Evolutionary conservation across 2,797 vertebrate genomes (phyloP), one percentile per base, ranked within the genome.

Genomic region (Pantherophis alleghaniensis): DNA sequence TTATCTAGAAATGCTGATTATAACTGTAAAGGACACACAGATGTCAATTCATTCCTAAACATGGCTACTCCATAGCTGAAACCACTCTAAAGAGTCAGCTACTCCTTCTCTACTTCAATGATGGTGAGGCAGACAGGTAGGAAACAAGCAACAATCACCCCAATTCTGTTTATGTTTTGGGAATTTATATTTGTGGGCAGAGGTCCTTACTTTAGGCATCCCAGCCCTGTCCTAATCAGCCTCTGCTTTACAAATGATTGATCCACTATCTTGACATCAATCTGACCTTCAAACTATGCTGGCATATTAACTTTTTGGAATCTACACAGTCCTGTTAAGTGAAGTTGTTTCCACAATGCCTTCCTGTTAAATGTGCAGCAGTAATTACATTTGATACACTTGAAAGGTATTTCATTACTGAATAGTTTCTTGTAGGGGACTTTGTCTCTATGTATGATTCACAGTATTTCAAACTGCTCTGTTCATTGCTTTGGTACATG

Each of bases 381-480:
- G 26, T 94, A 53, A 90, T 42, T 42, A 18, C 92, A n/a, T 89
- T 60, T 1, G 0, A 89, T 94, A 86, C 26, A 0, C 12, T 88
- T 87, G 63, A 1, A 18, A 1, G 66, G 93, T 32, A 0, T 86
- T 92, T 94, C 37, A 28, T 24, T 61, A 86, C 86, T 32, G 86
- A 91, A 59, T 89, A 88, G 42, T 79, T 94, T 91, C 69, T 93
- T 92, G 92, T 24, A 1, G 60, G 0, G 94, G 0, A 91, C 92
- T 47, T 42, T 26, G 32, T 89, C 12, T 61, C 37, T 63, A 60
- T 47, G 37, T 89, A 26, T 28, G 93, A 94, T 94, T 95, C 93
- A 0, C 51, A 90, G 93, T 95, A 94, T 96, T 95, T 95, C 94
- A 95, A 37, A 24, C 79, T 0, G 28, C 28, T 56, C 66, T 93